Evolutionary conservation across 2,113 vertebrate species (phyloP).

Genomic region (Spilogale gracilis): DNA sequence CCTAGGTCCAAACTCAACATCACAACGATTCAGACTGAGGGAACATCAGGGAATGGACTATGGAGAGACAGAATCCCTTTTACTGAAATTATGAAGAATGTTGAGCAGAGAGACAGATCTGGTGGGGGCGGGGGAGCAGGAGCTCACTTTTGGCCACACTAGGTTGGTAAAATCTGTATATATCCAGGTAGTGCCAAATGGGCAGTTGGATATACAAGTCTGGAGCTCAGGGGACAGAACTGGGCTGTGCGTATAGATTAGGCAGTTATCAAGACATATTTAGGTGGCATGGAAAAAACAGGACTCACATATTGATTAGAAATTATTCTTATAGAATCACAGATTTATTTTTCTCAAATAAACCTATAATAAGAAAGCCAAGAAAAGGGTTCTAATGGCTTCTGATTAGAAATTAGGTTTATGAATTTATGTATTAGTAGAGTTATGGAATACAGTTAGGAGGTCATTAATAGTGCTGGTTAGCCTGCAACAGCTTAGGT

Average conservation of each 20-base stretch:
- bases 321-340: constrained; percentile 2
- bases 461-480: neutral
- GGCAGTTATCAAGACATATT: neutral
- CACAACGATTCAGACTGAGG: neutral
- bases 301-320: neutral
- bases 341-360: constrained; percentile 23
- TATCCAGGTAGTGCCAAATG: neutral
- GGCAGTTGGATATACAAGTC: neutral
- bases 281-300: neutral
- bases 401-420: constrained; percentile 13
- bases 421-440: neutral
- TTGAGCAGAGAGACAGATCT: neutral
- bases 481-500: neutral
- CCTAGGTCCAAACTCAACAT: neutral
- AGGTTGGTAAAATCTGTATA: neutral
- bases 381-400: neutral
- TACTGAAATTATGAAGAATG: neutral
- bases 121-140: neutral
- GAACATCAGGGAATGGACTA: neutral
- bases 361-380: constrained; percentile 35
- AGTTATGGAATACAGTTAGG: neutral
- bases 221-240: neutral
- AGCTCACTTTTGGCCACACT: neutral
- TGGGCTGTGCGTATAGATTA: neutral
- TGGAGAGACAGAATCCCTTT: neutral